Conservation (phyloP, 2,797 vertebrate genomes). For the Galaxias olidus region DNA sequence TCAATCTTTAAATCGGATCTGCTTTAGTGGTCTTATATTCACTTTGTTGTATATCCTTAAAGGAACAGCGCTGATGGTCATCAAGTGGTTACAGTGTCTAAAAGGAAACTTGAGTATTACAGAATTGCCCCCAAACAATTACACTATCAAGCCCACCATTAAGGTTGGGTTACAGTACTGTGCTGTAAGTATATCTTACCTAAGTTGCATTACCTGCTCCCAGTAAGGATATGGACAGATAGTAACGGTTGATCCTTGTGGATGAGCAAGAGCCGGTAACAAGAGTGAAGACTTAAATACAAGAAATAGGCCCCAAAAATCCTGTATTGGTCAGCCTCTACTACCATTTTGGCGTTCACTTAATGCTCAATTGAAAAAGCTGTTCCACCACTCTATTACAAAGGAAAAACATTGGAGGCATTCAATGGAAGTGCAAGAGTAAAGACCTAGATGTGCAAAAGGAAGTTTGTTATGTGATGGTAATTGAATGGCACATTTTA, state of each 20-base stretch:
- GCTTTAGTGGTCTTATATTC: constrained; percentile 31
- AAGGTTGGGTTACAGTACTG: too few species aligned
- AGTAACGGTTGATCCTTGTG: not conserved
- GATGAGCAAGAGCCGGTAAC: constrained; percentile 24
- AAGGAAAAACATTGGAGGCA: constrained; percentile 64
- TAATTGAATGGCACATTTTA: constrained; percentile 58
- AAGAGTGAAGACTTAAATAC: too few species aligned
- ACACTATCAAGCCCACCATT: too few species aligned
- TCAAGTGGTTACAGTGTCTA: constrained; percentile 6
- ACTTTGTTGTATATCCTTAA: constrained; percentile 27
- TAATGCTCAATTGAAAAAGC: constrained; percentile 61
- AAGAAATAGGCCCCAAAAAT: too few species aligned
- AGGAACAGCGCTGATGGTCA: constrained; percentile 34
- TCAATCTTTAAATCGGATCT: constrained; percentile 35
- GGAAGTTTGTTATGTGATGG: constrained; percentile 61
- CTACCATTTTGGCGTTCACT: constrained; percentile 36
- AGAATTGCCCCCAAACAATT: too few species aligned
- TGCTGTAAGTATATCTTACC: too few species aligned
- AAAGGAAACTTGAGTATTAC: constrained; percentile 9
- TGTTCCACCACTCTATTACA: constrained; percentile 68
- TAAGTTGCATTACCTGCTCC: too few species aligned
- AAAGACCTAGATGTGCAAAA: constrained; percentile 61
- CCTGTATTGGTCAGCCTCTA: too few species aligned
- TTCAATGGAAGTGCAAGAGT: constrained; percentile 51
- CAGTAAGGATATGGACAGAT: too few species aligned